A percentile compares a stretch with the other conserved stretches of the same genome.
Evolutionary conservation across 1,140 invertebrate genomes (phyloP).

Genomic region (Subanguina moxae): DNA sequence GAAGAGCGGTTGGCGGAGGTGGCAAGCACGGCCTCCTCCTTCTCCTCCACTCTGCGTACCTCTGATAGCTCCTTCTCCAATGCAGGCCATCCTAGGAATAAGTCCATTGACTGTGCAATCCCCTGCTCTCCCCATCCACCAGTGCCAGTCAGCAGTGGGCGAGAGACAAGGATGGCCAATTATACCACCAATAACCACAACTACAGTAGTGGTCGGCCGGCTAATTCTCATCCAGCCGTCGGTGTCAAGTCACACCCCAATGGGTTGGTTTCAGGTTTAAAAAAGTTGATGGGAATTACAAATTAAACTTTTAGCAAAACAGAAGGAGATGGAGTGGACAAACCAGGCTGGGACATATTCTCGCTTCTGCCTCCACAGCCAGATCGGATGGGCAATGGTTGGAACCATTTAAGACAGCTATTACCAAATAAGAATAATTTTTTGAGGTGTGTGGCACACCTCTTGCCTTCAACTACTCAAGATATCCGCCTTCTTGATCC

Average conservation of each 20-base stretch:
- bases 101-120: neutral
- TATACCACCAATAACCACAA: no score
- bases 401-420: constrained; percentile 26
- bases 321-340: no score
- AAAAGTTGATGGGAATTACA: no score
- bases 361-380: constrained; percentile 47
- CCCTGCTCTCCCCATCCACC: neutral
- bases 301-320: no score
- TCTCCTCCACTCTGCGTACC: neutral
- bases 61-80: neutral
- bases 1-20: neutral
- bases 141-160: neutral
- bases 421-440: neutral
- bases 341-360: constrained; percentile 49
- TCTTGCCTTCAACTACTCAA: constrained; percentile 52
- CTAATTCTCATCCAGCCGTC: no score
- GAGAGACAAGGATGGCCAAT: no score
- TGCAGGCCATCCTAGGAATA: neutral
- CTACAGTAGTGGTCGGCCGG: no score
- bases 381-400: constrained; percentile 45
- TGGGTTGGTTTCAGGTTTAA: no score
- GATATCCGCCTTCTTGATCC: constrained; percentile 50
- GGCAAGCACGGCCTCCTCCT: neutral
- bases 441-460: constrained; percentile 54
- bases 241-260: no score